phyloP scores from a whole-genome alignment of 2,888 invertebrate genomes.

The Prosopocoilus inquinatus region DNA sequence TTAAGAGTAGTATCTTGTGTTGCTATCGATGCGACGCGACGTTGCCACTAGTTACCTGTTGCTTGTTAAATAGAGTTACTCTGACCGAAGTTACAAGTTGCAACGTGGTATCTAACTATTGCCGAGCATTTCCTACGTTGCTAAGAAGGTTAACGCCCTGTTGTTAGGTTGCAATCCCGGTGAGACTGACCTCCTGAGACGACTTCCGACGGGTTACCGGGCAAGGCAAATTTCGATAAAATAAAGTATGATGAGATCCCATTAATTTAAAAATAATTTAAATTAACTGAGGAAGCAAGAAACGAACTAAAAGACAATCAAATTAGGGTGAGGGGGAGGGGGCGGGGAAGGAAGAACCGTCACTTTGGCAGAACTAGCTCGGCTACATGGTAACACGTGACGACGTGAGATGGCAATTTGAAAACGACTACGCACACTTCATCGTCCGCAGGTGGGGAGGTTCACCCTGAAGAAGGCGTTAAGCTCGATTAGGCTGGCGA shows the following conservation, averaged over 20 bases:
- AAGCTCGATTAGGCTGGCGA: slow-evolving; percentile 87
- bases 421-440: slow-evolving; percentile 28
- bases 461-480: slow-evolving; percentile 92
- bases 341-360: not conserved
- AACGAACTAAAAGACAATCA: not conserved
- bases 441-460: slow-evolving; percentile 77
- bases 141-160: too few species aligned
- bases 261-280: not conserved
- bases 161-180: too few species aligned
- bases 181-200: too few species aligned
- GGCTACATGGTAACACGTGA: slow-evolving; percentile 8
- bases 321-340: not conserved
- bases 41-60: too few species aligned
- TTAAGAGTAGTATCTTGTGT: too few species aligned
- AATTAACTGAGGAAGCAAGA: not conserved
- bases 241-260: not conserved
- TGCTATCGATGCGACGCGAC: too few species aligned
- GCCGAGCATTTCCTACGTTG: too few species aligned
- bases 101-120: too few species aligned
- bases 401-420: slow-evolving; percentile 17
- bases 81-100: too few species aligned
- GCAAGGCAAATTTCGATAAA: too few species aligned
- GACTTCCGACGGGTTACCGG: too few species aligned
- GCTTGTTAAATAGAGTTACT: too few species aligned
- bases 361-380: not conserved